Conservation (phyloP, 2,888 invertebrate species). For the Plebejus argus region DNA sequence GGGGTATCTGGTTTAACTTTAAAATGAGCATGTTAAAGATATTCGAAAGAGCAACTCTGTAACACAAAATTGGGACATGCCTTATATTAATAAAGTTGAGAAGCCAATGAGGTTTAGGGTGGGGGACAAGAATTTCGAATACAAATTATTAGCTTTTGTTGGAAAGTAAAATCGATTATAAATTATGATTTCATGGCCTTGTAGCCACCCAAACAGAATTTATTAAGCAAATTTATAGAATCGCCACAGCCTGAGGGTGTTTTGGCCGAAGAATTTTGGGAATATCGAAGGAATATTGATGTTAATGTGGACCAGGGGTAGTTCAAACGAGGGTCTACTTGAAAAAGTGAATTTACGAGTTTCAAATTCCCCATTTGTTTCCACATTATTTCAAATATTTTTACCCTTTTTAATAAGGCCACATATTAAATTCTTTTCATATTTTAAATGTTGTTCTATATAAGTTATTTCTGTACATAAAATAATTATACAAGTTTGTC, state of each 20-base stretch:
- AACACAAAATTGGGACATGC: constrained; percentile 50
- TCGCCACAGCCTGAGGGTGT: constrained; percentile 46
- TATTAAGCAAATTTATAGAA: constrained; percentile 63
- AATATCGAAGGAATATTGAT: constrained; percentile 39
- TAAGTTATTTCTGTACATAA: too few species aligned
- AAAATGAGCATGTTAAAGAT: constrained; percentile 26
- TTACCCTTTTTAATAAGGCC: not conserved
- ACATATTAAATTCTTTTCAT: not conserved
- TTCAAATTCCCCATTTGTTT: not conserved
- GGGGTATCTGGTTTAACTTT: constrained; percentile 19
- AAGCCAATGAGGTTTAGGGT: constrained; percentile 48
- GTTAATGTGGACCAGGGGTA: constrained; percentile 22
- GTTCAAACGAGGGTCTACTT: constrained; percentile 7
- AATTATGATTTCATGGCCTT: constrained; percentile 64
- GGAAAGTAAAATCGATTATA: constrained; percentile 65
- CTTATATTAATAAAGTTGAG: constrained; percentile 56
- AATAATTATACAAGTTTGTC: too few species aligned
- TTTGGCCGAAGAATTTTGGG: constrained; percentile 42
- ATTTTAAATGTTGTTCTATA: too few species aligned
- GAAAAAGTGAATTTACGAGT: constrained; percentile 6
- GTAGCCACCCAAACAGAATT: constrained; percentile 60
- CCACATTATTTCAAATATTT: not conserved
- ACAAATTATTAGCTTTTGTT: constrained; percentile 65
- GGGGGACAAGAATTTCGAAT: constrained; percentile 51
- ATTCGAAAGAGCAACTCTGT: constrained; percentile 38